These are phyloP conservation scores for Natator depressus DNA, from an alignment of 2,113 vertebrate genomes.

Conservation along the genomic window DNA sequence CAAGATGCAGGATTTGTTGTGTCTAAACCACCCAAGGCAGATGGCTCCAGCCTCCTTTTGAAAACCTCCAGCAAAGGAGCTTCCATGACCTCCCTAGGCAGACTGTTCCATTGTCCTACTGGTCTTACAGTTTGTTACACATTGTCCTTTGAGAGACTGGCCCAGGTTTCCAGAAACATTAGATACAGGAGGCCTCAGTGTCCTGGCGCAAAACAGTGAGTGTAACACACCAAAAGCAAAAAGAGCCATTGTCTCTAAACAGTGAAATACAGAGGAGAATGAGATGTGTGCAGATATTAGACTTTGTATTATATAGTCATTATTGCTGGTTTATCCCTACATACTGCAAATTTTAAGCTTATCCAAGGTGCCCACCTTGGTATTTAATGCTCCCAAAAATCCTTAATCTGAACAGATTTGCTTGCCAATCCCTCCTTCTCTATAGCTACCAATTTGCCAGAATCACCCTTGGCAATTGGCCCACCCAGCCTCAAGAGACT, in stretches of 20 bases:
- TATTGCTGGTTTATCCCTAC: not conserved
- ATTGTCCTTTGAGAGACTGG: not conserved
- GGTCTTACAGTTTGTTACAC: too few relatives aligned
- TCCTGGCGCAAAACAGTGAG: not conserved
- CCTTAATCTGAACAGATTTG: not conserved
- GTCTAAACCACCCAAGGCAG: too few relatives aligned
- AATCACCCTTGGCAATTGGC: not conserved
- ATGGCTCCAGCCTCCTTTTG: too few relatives aligned
- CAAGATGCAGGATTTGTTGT: too few relatives aligned
- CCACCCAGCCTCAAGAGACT: not conserved
- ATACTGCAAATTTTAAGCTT: not conserved
- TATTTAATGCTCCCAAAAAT: not conserved
- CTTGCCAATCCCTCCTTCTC: not conserved
- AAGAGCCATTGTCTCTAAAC: not conserved
- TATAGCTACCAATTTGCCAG: not conserved
- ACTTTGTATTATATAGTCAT: not conserved
- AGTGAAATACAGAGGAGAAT: not conserved
- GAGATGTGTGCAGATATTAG: not conserved
- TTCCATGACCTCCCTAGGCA: too few relatives aligned
- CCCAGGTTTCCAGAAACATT: not conserved
- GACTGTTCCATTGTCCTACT: too few relatives aligned
- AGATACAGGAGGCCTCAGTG: not conserved
- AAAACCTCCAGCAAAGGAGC: too few relatives aligned
- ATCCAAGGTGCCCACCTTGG: not conserved
- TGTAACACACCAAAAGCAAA: not conserved